A percentile compares a stretch with the other conserved stretches of the same genome.
These are phyloP conservation scores for Pterophyllum scalare DNA, from an alignment of 2,113 vertebrate genomes.

Conservation along the genomic window DNA sequence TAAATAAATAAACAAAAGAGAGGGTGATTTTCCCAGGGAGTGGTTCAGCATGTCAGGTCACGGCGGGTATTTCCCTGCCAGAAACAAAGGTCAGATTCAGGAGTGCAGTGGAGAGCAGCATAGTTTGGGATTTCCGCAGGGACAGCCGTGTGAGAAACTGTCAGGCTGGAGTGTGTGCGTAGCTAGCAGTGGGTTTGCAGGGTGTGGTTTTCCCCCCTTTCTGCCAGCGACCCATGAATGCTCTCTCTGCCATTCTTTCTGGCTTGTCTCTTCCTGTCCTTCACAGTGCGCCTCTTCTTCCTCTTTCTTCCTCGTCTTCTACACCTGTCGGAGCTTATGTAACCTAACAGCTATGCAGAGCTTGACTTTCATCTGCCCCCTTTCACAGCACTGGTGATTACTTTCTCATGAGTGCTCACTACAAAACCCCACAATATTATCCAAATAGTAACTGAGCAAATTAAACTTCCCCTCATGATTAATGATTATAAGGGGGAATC, in stretches of 20 bases:
- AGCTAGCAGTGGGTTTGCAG: background rate
- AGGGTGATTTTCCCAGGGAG: conserved; percentile 36
- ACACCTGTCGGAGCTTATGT: conserved; percentile 56
- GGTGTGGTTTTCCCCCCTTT: conserved; percentile 23
- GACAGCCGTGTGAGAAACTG: background rate
- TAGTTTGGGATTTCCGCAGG: background rate
- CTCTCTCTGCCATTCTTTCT: background rate
- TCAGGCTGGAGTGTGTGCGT: background rate
- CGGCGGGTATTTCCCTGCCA: conserved; percentile 37
- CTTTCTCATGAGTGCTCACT: conserved; percentile 38
- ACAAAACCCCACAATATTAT: conserved; percentile 35
- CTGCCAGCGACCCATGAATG: conserved; percentile 17
- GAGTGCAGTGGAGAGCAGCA: conserved; percentile 1
- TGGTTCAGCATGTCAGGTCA: conserved; percentile 43
- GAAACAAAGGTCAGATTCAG: conserved; percentile 60
- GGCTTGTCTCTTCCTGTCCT: conserved; percentile 19
- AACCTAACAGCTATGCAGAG: conserved; percentile 37
- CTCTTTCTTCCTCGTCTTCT: conserved; percentile 19
- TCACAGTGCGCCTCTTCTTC: conserved; percentile 26
- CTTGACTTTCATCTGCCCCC: conserved; percentile 42
- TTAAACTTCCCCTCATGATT: conserved; percentile 4
- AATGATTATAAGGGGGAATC: conserved; percentile 8
- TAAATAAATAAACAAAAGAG: background rate
- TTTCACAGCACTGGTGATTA: conserved; percentile 41
- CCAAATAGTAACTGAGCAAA: conserved; percentile 6